These are phyloP conservation scores for Phylloscopus trochilus DNA, from an alignment of 2,113 vertebrate genomes.

Conservation along the genomic window DNA sequence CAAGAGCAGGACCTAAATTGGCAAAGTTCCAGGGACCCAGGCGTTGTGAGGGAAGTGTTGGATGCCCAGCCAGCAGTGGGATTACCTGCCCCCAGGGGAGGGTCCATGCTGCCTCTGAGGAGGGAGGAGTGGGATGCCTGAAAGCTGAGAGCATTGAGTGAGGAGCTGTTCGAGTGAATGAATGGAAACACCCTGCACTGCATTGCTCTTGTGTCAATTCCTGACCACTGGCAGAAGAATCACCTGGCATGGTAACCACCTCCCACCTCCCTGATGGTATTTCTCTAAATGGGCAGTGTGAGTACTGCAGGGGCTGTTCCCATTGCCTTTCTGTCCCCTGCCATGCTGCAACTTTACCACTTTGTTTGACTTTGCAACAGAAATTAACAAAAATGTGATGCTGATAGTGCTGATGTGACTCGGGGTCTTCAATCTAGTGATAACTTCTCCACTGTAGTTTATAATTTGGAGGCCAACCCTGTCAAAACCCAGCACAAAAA, in stretches of 20 bases:
- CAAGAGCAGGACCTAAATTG: not conserved
- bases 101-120: not conserved
- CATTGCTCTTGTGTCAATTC: not conserved
- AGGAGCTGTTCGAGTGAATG: not conserved
- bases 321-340: not conserved
- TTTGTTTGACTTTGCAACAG: not conserved
- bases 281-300: not conserved
- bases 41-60: not conserved
- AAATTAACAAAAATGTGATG: not conserved
- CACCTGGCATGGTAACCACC: not conserved
- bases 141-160: not conserved
- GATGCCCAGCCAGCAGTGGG: not conserved
- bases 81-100: not conserved
- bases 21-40: not conserved
- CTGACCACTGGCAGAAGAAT: not conserved
- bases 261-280: not conserved
- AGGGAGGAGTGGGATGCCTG: not conserved
- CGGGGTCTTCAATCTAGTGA: not conserved
- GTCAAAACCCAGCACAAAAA: not conserved
- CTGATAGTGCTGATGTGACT: not conserved
- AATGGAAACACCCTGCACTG: not conserved
- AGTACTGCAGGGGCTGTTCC: not conserved
- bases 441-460: not conserved
- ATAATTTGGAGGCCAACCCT: not conserved
- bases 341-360: not conserved